A percentile compares a stretch with the other conserved stretches of the same genome.
phyloP scores from a whole-genome alignment of 2,888 invertebrate genomes.

The Euplagia quadripunctaria region DNA sequence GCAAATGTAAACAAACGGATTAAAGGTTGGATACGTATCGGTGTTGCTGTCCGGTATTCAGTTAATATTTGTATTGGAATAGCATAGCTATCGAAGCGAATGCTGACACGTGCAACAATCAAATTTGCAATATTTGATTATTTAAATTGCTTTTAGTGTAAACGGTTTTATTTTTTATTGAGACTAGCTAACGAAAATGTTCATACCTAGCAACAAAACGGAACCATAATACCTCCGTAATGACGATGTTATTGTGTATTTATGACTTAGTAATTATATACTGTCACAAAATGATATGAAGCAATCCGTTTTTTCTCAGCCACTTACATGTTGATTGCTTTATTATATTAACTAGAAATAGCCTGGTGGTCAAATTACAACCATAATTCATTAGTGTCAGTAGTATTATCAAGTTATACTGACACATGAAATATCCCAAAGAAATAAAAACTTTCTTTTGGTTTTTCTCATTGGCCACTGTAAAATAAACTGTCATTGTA shows the following conservation, averaged over 20 bases:
- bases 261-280: background rate
- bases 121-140: conserved; percentile 23
- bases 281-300: too few species aligned
- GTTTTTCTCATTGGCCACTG: too few species aligned
- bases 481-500: too few species aligned
- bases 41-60: conserved; percentile 40
- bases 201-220: background rate
- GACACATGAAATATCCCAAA: too few species aligned
- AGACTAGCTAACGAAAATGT: background rate
- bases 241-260: background rate
- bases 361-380: too few species aligned
- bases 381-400: too few species aligned
- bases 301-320: too few species aligned
- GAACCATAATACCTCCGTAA: background rate
- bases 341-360: too few species aligned
- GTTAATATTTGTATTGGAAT: conserved; percentile 46
- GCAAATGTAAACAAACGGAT: conserved; percentile 15
- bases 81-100: conserved; percentile 36
- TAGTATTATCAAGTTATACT: too few species aligned
- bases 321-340: too few species aligned
- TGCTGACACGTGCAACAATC: conserved; percentile 25
- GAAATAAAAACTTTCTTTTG: too few species aligned
- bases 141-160: background rate
- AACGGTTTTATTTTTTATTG: background rate
- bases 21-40: conserved; percentile 37